phyloP scores from a whole-genome alignment of 2,113 vertebrate species.

The Promerops cafer region DNA sequence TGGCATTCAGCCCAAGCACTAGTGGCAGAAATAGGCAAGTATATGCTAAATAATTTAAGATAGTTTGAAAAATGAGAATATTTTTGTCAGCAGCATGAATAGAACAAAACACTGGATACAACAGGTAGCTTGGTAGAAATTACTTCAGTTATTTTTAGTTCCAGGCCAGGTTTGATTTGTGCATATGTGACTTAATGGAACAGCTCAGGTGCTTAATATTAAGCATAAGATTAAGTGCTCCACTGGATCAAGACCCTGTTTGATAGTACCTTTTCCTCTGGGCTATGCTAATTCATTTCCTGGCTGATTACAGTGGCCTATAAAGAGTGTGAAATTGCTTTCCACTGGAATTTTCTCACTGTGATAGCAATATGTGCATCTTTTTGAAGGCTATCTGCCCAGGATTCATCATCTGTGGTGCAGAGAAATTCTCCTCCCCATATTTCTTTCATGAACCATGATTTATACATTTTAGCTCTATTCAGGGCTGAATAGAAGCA shows the following conservation, averaged over 20 bases:
- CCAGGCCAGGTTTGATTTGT: neutral
- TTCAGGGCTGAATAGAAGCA: neutral
- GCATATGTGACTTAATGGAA: neutral
- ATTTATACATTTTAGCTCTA: constrained; percentile 20
- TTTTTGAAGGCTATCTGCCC: constrained; percentile 22
- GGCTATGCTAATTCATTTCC: neutral
- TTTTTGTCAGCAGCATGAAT: fast-evolving
- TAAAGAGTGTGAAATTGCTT: constrained; percentile 23
- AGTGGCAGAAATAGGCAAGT: neutral
- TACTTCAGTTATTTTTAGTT: neutral
- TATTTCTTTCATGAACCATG: constrained; percentile 19
- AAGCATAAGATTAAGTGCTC: constrained; percentile 6
- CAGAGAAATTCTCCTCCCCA: neutral
- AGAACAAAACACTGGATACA: neutral
- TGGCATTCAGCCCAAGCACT: neutral
- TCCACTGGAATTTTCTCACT: constrained; percentile 8
- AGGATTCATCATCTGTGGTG: neutral
- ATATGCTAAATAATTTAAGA: neutral
- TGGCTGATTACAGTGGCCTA: neutral
- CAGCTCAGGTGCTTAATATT: neutral
- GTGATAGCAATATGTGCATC: neutral
- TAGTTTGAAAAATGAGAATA: neutral
- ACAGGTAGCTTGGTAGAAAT: neutral
- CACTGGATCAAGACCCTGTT: neutral
- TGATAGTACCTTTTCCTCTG: neutral